A percentile compares a stretch with the other conserved stretches of the same genome.
Evolutionary conservation across 2,888 invertebrate genomes (phyloP).

Genomic region (Limnephilus auricula): DNA sequence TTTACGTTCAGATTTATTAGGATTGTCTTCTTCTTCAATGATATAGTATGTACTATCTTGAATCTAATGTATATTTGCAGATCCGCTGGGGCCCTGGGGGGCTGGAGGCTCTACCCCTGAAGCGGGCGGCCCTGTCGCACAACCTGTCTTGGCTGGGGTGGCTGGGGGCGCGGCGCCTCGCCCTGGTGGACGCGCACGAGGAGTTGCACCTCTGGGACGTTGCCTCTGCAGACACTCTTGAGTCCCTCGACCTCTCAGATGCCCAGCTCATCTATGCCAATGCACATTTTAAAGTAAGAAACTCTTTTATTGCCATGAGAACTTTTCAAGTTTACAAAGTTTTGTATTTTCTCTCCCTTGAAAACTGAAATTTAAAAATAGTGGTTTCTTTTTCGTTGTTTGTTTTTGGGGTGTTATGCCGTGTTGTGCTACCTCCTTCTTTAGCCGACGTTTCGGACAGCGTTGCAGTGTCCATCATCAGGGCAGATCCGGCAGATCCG

Average conservation of each 20-base stretch:
- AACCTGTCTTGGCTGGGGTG: constrained; percentile 87
- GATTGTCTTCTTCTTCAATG: too few species aligned
- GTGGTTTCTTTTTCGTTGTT: too few species aligned
- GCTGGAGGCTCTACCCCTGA: constrained; percentile 80
- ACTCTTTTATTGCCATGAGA: neutral
- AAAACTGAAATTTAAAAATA: too few species aligned
- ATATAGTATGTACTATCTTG: neutral
- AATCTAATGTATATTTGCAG: constrained; percentile 70
- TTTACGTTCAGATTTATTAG: too few species aligned
- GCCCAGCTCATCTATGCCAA: constrained; percentile 92
- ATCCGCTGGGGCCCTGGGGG: constrained; percentile 75
- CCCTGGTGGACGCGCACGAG: constrained; percentile 91
- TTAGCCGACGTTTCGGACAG: too few species aligned
- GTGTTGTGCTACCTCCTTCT: too few species aligned
- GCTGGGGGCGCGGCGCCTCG: constrained; percentile 90
- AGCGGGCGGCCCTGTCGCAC: constrained; percentile 84
- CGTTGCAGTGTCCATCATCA: too few species aligned
- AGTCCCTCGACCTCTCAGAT: constrained; percentile 87
- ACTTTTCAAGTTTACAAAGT: too few species aligned
- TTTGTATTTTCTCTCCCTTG: too few species aligned
- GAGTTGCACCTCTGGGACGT: constrained; percentile 93
- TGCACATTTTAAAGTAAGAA: constrained; percentile 86
- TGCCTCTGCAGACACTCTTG: constrained; percentile 90
- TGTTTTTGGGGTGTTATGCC: too few species aligned
- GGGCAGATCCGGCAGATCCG: too few species aligned